These are phyloP conservation scores for Tinea semifulvella DNA, from an alignment of 2,888 invertebrate species.

Conservation along the genomic window DNA sequence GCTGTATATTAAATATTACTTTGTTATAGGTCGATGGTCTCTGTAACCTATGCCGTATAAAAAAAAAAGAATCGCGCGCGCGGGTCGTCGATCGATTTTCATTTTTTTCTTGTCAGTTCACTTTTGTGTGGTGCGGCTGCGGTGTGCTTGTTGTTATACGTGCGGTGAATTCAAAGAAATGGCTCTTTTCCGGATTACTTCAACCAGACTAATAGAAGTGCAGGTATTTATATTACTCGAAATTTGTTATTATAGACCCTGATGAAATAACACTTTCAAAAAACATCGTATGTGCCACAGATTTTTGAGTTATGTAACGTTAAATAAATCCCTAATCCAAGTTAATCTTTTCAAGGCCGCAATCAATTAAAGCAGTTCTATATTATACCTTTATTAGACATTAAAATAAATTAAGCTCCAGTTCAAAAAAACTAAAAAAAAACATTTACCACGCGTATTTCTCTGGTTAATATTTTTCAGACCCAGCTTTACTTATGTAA, in stretches of 20 bases:
- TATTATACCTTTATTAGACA: too few species aligned
- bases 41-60: too few species aligned
- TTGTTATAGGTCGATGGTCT: too few species aligned
- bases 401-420: too few species aligned
- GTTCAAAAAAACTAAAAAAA: too few species aligned
- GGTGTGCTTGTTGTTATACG: constrained; percentile 37
- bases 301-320: constrained; percentile 9
- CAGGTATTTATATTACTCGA: constrained; percentile 50
- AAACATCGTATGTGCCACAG: background rate
- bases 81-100: constrained; percentile 20
- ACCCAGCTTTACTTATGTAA: too few species aligned
- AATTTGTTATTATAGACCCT: background rate
- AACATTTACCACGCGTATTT: too few species aligned
- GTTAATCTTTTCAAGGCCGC: background rate
- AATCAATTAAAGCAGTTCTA: too few species aligned
- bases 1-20: too few species aligned
- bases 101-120: background rate
- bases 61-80: constrained; percentile 28
- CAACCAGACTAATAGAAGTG: constrained; percentile 68
- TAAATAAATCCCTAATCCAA: constrained; percentile 2
- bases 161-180: constrained; percentile 50
- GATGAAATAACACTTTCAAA: background rate
- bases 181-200: constrained; percentile 74
- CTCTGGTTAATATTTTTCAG: too few species aligned
- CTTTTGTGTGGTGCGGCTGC: constrained; percentile 27